A percentile compares a stretch with the other conserved stretches of the same genome.
Evolutionary conservation across 2,113 vertebrate genomes (phyloP).

Genomic region (Monarcha castaneiventris): DNA sequence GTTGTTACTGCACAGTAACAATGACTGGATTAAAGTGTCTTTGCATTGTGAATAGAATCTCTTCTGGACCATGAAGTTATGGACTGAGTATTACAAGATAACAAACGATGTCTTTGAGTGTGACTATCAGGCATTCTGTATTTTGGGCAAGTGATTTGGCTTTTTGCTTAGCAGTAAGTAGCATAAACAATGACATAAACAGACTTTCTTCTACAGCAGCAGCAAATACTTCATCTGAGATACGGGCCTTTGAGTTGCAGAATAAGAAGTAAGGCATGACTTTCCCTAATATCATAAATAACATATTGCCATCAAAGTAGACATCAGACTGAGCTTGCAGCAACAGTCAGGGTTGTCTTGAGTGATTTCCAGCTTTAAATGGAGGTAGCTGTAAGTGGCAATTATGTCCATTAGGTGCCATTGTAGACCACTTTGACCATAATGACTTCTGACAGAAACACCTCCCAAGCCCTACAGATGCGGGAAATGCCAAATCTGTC

Average conservation of each 20-base stretch:
- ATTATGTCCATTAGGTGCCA: neutral
- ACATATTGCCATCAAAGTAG: neutral
- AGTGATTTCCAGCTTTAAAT: neutral
- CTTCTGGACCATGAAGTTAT: slow-evolving; percentile 28
- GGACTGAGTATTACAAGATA: neutral
- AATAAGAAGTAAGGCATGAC: neutral
- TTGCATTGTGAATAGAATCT: slow-evolving; percentile 4
- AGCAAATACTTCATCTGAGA: neutral
- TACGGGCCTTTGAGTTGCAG: neutral
- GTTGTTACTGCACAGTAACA: neutral
- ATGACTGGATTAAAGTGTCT: slow-evolving; percentile 35
- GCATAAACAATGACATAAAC: neutral
- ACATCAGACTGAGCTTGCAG: neutral
- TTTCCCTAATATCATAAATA: neutral
- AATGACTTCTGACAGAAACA: neutral
- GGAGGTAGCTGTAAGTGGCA: neutral
- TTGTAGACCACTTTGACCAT: neutral
- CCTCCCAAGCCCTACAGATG: neutral
- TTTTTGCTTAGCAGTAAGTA: neutral
- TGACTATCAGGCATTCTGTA: neutral
- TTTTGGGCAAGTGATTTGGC: neutral
- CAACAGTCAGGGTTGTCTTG: neutral
- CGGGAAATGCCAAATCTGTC: neutral
- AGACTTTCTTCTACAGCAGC: neutral
- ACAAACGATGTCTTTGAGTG: neutral